phyloP scores from a whole-genome alignment of 2,888 invertebrate species.

The Conchocele bisecta region DNA sequence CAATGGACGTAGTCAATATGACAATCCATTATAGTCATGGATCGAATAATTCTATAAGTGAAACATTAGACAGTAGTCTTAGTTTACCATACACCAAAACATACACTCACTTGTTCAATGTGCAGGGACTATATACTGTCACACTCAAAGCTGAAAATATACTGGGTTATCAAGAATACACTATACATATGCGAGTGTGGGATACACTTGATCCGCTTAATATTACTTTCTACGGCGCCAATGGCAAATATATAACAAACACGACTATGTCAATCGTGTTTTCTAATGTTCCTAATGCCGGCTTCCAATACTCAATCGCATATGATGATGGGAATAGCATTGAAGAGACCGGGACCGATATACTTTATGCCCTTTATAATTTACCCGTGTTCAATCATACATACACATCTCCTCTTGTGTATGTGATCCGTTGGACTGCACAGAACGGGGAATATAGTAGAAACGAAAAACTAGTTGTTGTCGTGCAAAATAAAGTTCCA shows the following conservation, averaged over 20 bases:
- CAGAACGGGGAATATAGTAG: slow-evolving; percentile 31
- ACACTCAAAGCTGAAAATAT: slow-evolving; percentile 20
- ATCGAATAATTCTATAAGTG: background rate
- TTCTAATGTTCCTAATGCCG: slow-evolving; percentile 38
- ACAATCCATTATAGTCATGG: slow-evolving; percentile 32
- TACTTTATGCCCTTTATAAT: slow-evolving; percentile 25
- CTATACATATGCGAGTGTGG: slow-evolving; percentile 32
- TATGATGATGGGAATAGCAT: slow-evolving; percentile 37
- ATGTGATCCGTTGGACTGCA: slow-evolving; percentile 41
- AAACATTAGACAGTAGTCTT: background rate
- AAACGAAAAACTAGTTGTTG: slow-evolving; percentile 31
- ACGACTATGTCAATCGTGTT: slow-evolving; percentile 42
- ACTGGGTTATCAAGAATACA: slow-evolving; percentile 13
- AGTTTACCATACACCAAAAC: background rate
- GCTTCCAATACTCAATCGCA: slow-evolving; percentile 43
- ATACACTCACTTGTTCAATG: slow-evolving; percentile 22
- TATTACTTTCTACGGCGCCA: slow-evolving; percentile 23
- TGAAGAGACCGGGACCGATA: slow-evolving; percentile 5
- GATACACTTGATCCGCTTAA: slow-evolving; percentile 30
- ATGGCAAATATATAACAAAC: slow-evolving; percentile 50
- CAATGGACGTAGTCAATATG: slow-evolving; percentile 39
- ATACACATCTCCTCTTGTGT: slow-evolving; percentile 29
- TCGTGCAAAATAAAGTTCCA: slow-evolving; percentile 52
- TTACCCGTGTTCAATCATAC: slow-evolving; percentile 35
- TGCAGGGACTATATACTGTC: slow-evolving; percentile 41